These are phyloP conservation scores for Epistrophe grossulariae DNA, from an alignment of 2,888 invertebrate genomes.

Conservation along the genomic window DNA sequence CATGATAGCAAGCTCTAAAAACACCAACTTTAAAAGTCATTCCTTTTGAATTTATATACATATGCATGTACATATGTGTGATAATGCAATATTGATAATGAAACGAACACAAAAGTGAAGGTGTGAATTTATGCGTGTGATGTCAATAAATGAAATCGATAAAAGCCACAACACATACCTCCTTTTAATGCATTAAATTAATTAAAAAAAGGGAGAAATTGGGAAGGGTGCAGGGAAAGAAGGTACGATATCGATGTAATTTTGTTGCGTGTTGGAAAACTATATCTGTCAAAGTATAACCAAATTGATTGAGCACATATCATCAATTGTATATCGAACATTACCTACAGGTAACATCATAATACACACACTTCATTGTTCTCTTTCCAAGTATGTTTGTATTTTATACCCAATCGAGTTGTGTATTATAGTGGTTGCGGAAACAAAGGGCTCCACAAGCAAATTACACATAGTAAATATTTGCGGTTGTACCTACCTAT, in stretches of 20 bases:
- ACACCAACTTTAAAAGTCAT: constrained; percentile 17
- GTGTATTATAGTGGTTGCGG: background rate
- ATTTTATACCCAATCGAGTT: background rate
- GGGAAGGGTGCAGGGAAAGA: background rate
- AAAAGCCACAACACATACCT: constrained; percentile 30
- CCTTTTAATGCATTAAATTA: constrained; percentile 46
- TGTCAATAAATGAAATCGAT: constrained; percentile 32
- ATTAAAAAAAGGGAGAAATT: constrained; percentile 20
- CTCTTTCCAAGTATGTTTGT: background rate
- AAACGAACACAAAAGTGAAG: constrained; percentile 14
- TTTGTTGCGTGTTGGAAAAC: constrained; percentile 2
- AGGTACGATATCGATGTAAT: constrained; percentile 1
- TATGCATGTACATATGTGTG: background rate
- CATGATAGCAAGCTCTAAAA: constrained; percentile 32
- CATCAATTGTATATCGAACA: constrained; percentile 31
- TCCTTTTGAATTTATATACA: background rate
- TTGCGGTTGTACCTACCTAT: constrained; percentile 7
- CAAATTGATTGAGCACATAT: constrained; percentile 38
- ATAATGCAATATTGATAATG: constrained; percentile 30
- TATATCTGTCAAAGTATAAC: constrained; percentile 37
- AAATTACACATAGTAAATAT: constrained; percentile 27
- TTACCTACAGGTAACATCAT: background rate
- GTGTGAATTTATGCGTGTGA: constrained; percentile 22
- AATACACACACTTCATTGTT: constrained; percentile 16
- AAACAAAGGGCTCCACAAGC: constrained; percentile 22